Percentiles rank a stretch among this genome's conserved stretches.
phyloP scores from a whole-genome alignment of 2,113 vertebrate genomes.

The Ciconia boyciana region DNA sequence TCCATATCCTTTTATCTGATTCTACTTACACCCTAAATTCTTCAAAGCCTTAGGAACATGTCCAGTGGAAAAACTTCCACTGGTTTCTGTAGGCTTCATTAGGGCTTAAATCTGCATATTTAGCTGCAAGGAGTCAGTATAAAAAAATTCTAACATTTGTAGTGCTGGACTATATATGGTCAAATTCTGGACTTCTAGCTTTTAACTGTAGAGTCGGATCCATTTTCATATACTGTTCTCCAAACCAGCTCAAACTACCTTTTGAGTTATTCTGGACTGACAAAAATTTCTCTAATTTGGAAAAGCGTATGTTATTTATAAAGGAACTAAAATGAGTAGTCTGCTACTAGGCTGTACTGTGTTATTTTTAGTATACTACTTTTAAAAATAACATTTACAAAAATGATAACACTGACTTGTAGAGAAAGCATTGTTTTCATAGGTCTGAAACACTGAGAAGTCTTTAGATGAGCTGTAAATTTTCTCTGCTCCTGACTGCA shows the following conservation, averaged over 20 bases:
- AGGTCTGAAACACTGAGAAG: not conserved
- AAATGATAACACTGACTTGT: not conserved
- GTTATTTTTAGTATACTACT: conserved; percentile 12
- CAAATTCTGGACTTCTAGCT: not conserved
- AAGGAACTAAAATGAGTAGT: conserved; percentile 20
- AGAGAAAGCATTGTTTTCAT: conserved; percentile 22
- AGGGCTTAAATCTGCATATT: not conserved
- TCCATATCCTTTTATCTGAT: not conserved
- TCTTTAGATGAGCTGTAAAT: not conserved
- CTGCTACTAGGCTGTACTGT: not conserved
- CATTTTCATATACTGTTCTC: not conserved
- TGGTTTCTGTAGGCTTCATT: not conserved
- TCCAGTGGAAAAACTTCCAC: not conserved
- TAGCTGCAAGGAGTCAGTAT: not conserved
- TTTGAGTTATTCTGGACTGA: not conserved
- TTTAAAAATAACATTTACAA: conserved; percentile 21
- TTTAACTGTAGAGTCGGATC: not conserved
- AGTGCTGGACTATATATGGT: not conserved
- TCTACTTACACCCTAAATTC: not conserved
- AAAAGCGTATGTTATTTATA: not conserved
- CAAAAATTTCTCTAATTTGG: not conserved
- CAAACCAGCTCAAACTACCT: not conserved
- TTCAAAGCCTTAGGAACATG: not conserved
- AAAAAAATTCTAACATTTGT: not conserved
- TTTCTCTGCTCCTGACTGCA: not conserved